These are phyloP conservation scores for Plebejus anna DNA, from an alignment of 2,888 invertebrate genomes.

Conservation along the genomic window DNA sequence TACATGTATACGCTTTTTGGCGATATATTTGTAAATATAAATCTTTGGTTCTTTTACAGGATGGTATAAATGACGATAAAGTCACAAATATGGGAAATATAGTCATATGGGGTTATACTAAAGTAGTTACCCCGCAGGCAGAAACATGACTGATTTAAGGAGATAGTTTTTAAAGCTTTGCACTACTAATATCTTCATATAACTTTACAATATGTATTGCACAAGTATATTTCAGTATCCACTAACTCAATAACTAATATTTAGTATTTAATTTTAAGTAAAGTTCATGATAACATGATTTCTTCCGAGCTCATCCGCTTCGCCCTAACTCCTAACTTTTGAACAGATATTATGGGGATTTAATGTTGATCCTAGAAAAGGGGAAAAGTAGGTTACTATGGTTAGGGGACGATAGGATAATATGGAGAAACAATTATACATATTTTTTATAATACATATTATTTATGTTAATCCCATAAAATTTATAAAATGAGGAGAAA, in stretches of 20 bases:
- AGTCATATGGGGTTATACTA: conserved; percentile 13
- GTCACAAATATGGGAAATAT: conserved; percentile 22
- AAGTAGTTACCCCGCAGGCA: conserved; percentile 22
- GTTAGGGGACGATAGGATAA: not conserved
- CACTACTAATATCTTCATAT: conserved; percentile 38
- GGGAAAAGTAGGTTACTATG: not conserved
- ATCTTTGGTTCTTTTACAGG: conserved; percentile 62
- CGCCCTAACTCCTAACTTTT: conserved; percentile 75
- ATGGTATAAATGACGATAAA: conserved; percentile 60
- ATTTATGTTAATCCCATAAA: too few relatives aligned
- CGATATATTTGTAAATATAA: conserved; percentile 34
- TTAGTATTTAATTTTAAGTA: conserved; percentile 1
- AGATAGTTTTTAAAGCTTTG: conserved; percentile 36
- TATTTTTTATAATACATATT: too few relatives aligned
- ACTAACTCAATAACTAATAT: not conserved
- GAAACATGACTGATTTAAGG: conserved; percentile 37
- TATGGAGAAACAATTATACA: too few relatives aligned
- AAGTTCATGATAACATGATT: conserved; percentile 37
- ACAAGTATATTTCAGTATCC: conserved; percentile 3
- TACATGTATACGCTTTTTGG: not conserved
- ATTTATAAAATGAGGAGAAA: too few relatives aligned
- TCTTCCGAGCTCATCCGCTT: conserved; percentile 71
- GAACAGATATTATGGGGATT: conserved; percentile 28
- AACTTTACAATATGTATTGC: conserved; percentile 23
- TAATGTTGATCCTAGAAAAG: not conserved